Base-by-base conservation (phyloP, 2,888 invertebrate genomes). In the Mamestra brassicae region DNA sequence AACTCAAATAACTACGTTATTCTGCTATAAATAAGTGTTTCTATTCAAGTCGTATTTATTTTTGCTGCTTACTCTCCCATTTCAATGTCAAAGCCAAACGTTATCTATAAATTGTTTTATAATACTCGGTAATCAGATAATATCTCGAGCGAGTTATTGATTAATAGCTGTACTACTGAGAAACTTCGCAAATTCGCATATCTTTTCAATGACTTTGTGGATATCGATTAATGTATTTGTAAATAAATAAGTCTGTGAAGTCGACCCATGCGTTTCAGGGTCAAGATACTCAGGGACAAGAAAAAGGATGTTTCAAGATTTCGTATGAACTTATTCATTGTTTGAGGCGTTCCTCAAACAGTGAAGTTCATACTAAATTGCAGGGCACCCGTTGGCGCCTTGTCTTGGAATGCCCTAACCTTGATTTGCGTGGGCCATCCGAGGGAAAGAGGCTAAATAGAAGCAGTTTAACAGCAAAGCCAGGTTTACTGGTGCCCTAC, bases 101-200 rank as follows among this genome's bases (percentile, higher is more conserved):
- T 50, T 64, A 64, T 64, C 63, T 26, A 2, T 42, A 17, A n/a
- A 34, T 17, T 15, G 8, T 34, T 64, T 64, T 50, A 50, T 50
- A 64, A 64, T 34, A 50, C 47, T 63, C 15, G 10, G 17, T 64
- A 50, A 64, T 64, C 63, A 64, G 47, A 64, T 63, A 63, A 47
- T 47, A 64, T 34, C 5, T 15, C 47, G 3, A 34, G 47, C 47
- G 47, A 47, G 15, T 64, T 17, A 50, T 64, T 50, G 47, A 64
- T 64, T 64, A 64, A 10, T 63, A 10, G 17, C 2, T 17, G 17
- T 17, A 34, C 10, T 64, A 64, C 63, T 17, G 47, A 64, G 63
- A 64, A 47, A 45, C 45, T 11, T 47, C 13, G 26, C 45, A 45
- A 62, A 45, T 62, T 45, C 26, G 7, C 45, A 26, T 62, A 45